Evolutionary conservation across 2,113 vertebrate genomes (phyloP), one percentile per base, ranked within the genome.

Genomic region (Corythornis vintsioides): DNA sequence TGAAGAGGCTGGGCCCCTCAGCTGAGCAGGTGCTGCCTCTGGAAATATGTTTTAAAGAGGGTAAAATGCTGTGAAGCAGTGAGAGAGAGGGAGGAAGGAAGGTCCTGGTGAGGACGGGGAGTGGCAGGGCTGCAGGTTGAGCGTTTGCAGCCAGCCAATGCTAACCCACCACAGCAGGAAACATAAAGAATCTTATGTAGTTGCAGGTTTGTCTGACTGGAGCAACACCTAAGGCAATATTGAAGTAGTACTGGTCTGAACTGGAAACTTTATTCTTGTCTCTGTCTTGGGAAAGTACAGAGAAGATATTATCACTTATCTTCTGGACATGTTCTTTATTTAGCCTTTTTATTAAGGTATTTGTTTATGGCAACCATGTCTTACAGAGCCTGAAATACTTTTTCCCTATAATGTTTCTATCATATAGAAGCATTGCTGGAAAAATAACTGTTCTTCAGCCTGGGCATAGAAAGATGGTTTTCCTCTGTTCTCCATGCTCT

Each of bases 291-390:
- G 60, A 95, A 89, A 90, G 65, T 86, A 75, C 43, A 86, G 52
- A 56, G 31, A 71, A 93, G 86, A 81, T 92, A 38, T 28, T 83
- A 88, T 94, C 73, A 71, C 45, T 80, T 71, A 47, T 60, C 48
- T 89, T 17, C 12, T 15, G 11, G 45, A 43, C 13, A 13, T 82
- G 31, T 52, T 95, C 88, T 75, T 6, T 1, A 31, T 47, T 74
- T 88, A 83, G 65, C 15, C 10, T 78, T 86, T 93, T 90, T 86
- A 86, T 90, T 83, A 83, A 71, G 28, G 19, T 96, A n/a, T 95
- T 95, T 93, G 48, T 63, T 69, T 86, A 60, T 17, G 83, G 83
- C 75, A 95, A 94, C 86, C 67, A 80, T 85, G 31, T 84, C 59
- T 73, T 77, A 73, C 35, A 15, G 67, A 83, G 63, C 59, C 50